Evolutionary conservation across 2,113 vertebrate genomes (phyloP).

Genomic region (Myotis brandtii): DNA sequence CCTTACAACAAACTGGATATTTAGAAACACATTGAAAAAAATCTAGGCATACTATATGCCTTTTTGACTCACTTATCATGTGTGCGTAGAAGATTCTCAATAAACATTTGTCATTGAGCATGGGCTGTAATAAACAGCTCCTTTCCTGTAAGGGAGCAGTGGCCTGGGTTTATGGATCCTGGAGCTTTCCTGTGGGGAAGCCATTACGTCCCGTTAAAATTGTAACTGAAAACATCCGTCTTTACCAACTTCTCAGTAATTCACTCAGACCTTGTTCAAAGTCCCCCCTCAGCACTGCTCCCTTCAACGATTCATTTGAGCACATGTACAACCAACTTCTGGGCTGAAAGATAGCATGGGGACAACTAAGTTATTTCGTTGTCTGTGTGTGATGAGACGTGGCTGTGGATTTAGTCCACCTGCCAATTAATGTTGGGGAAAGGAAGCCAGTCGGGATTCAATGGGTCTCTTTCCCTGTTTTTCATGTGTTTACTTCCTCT

Average conservation of each 20-base stretch:
- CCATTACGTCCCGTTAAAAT: constrained; percentile 63
- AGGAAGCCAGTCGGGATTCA: constrained; percentile 46
- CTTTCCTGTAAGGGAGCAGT: constrained; percentile 56
- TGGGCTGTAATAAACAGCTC: constrained; percentile 30
- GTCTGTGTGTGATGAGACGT: not conserved
- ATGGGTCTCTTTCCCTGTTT: constrained; percentile 56
- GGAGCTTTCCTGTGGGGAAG: constrained; percentile 70
- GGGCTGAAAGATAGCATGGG: not conserved
- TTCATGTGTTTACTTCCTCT: constrained; percentile 74
- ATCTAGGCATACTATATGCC: not conserved
- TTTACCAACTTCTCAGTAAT: constrained; percentile 7
- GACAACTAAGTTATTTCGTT: not conserved
- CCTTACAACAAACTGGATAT: not conserved
- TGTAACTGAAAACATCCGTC: constrained; percentile 57
- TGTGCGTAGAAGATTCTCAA: constrained; percentile 14
- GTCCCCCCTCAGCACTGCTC: not conserved
- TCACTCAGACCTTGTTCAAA: not conserved
- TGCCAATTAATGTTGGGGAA: constrained; percentile 55
- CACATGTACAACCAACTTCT: not conserved
- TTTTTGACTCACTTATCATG: constrained; percentile 9
- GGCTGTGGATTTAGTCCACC: not conserved
- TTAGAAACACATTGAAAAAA: not conserved
- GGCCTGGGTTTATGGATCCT: constrained; percentile 55
- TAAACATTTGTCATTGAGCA: constrained; percentile 27
- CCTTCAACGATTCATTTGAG: not conserved